Percentiles rank a stretch among this genome's conserved stretches.
These are phyloP conservation scores for Megaceryle alcyon DNA, from an alignment of 2,797 vertebrate species.

Conservation along the genomic window DNA sequence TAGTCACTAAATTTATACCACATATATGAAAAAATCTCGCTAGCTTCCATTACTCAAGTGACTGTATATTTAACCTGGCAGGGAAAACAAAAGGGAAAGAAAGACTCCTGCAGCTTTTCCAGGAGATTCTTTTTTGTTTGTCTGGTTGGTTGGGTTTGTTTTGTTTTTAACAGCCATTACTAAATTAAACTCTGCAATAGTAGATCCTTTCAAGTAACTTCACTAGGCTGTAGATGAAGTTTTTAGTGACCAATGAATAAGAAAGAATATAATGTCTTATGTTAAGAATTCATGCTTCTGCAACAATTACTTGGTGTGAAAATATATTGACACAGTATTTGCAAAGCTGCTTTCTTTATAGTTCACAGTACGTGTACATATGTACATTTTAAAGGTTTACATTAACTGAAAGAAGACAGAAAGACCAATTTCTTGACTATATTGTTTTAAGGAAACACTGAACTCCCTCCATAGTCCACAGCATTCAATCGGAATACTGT, in stretches of 20 bases:
- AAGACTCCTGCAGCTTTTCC: not conserved
- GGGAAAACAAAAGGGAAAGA: not conserved
- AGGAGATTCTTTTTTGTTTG: not conserved
- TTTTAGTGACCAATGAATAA: not conserved
- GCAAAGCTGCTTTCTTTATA: not conserved
- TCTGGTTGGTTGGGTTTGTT: too few relatives aligned
- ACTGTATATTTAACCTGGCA: not conserved
- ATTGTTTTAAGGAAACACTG: not conserved
- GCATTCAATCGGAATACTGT: accelerated
- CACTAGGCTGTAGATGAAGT: not conserved
- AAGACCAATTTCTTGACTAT: not conserved
- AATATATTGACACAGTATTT: not conserved
- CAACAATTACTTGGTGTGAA: not conserved
- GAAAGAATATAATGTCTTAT: not conserved
- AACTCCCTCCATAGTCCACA: not conserved
- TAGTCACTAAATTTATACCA: not conserved
- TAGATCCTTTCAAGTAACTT: not conserved
- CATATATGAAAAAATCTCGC: not conserved
- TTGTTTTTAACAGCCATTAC: not conserved
- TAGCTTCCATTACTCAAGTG: not conserved
- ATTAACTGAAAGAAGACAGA: not conserved
- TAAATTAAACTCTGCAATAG: not conserved
- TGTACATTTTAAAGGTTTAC: not conserved
- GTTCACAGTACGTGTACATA: not conserved
- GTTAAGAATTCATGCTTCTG: not conserved